These are phyloP conservation scores for Drosophila kanapiae DNA, from an alignment of 1,140 invertebrate species.

Conservation along the genomic window DNA sequence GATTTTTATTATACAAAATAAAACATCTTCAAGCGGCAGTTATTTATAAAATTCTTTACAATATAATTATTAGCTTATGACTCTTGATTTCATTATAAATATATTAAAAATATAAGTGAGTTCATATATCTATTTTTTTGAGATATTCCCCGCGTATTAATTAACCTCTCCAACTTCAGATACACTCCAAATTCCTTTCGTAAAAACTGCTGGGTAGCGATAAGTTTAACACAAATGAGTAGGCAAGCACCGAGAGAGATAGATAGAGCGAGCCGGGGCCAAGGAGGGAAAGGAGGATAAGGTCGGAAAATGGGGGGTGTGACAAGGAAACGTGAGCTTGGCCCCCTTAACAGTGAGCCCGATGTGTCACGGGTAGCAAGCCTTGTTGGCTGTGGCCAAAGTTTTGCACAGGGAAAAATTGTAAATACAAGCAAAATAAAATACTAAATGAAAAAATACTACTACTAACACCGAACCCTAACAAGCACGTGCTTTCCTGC, in stretches of 20 bases:
- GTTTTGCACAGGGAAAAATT: constrained; percentile 15
- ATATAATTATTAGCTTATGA: too few relatives aligned
- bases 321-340: constrained; percentile 58
- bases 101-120: too few relatives aligned
- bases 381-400: constrained; percentile 38
- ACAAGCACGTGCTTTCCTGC: too few relatives aligned
- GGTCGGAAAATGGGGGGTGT: constrained; percentile 33
- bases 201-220: constrained; percentile 38
- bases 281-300: neutral
- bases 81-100: neutral
- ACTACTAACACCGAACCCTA: too few relatives aligned
- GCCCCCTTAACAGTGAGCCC: constrained; percentile 21
- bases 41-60: too few relatives aligned
- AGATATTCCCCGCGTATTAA: neutral
- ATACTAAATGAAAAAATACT: too few relatives aligned
- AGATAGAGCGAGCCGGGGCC: constrained; percentile 2
- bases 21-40: too few relatives aligned
- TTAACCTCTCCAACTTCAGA: neutral
- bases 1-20: too few relatives aligned
- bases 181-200: constrained; percentile 4
- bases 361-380: constrained; percentile 22
- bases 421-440: neutral
- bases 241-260: constrained; percentile 34
- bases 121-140: too few relatives aligned
- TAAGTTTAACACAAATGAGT: constrained; percentile 72